A percentile compares a stretch with the other conserved stretches of the same genome.
Evolutionary conservation across 1,140 invertebrate species (phyloP).

Genomic region (Diplogasteroides magnus): DNA sequence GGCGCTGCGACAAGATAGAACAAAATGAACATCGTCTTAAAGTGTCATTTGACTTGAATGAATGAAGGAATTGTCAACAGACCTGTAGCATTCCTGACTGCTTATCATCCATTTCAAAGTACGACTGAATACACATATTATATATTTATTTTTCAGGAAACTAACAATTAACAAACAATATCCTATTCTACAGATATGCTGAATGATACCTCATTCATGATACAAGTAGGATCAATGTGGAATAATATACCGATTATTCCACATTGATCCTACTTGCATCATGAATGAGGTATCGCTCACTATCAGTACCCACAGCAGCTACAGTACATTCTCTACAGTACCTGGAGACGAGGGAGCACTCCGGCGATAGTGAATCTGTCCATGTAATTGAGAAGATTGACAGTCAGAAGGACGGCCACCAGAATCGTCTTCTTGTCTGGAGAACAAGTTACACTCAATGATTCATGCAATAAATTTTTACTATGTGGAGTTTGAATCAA

Average conservation of each 20-base stretch:
- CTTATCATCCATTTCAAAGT: neutral
- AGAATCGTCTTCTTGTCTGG: conserved; percentile 55
- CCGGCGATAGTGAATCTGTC: conserved; percentile 91
- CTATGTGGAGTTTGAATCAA: too few relatives aligned
- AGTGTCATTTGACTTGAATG: neutral
- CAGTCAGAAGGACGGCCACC: conserved; percentile 75
- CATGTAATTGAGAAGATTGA: conserved; percentile 97
- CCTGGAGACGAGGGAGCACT: conserved; percentile 77
- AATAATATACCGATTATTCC: neutral
- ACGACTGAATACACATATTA: too few relatives aligned
- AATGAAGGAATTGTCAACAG: neutral
- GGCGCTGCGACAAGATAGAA: conserved; percentile 97
- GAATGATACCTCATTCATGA: neutral
- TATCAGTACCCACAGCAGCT: too few relatives aligned
- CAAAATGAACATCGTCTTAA: conserved; percentile 82
- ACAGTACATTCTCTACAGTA: neutral
- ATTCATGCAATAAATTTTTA: too few relatives aligned
- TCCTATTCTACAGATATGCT: neutral
- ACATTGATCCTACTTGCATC: neutral
- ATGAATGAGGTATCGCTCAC: neutral
- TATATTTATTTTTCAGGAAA: too few relatives aligned
- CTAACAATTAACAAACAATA: neutral
- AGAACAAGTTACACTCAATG: too few relatives aligned
- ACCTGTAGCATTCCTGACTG: neutral
- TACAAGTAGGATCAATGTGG: neutral